phyloP scores from a whole-genome alignment of 2,888 invertebrate genomes.

The Drosophila hawaiiensis region DNA sequence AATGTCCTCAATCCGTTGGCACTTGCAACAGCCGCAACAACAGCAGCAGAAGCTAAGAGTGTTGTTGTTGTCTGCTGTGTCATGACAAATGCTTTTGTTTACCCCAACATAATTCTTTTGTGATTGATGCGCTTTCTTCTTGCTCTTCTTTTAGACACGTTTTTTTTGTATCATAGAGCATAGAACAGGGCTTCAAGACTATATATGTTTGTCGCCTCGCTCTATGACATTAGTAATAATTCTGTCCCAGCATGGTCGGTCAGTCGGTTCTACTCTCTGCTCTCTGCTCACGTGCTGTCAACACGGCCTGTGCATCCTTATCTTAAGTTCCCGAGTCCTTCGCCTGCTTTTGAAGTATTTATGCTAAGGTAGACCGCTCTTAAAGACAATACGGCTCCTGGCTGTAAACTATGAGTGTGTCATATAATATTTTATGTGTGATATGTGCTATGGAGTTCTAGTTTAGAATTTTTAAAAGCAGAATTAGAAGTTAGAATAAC shows the following conservation, averaged over 20 bases:
- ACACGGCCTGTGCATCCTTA: conserved; percentile 58
- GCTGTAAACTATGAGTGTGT: background rate
- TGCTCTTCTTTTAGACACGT: conserved; percentile 24
- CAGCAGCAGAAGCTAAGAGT: conserved; percentile 32
- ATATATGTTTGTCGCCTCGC: conserved; percentile 74
- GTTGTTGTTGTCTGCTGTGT: conserved; percentile 62
- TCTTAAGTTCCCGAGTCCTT: conserved; percentile 43
- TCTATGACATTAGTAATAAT: conserved; percentile 73
- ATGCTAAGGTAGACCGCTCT: conserved; percentile 53
- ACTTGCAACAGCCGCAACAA: conserved; percentile 49
- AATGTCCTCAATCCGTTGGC: conserved; percentile 79
- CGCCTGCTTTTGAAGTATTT: conserved; percentile 59
- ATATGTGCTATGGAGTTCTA: background rate
- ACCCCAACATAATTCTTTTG: conserved; percentile 81
- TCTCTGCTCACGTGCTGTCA: conserved; percentile 46
- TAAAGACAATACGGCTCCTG: conserved; percentile 29
- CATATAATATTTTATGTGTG: conserved; percentile 26
- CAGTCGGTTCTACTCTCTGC: conserved; percentile 14
- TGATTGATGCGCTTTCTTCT: conserved; percentile 73
- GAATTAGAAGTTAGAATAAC: background rate
- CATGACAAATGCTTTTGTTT: conserved; percentile 80
- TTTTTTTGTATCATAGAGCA: conserved; percentile 24
- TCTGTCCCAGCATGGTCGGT: conserved; percentile 52
- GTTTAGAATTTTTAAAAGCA: background rate
- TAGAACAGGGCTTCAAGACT: conserved; percentile 38